Percentiles rank a stretch among this genome's conserved stretches.
phyloP scores from a whole-genome alignment of 2,113 vertebrate genomes.

The Dasypus novemcinctus region DNA sequence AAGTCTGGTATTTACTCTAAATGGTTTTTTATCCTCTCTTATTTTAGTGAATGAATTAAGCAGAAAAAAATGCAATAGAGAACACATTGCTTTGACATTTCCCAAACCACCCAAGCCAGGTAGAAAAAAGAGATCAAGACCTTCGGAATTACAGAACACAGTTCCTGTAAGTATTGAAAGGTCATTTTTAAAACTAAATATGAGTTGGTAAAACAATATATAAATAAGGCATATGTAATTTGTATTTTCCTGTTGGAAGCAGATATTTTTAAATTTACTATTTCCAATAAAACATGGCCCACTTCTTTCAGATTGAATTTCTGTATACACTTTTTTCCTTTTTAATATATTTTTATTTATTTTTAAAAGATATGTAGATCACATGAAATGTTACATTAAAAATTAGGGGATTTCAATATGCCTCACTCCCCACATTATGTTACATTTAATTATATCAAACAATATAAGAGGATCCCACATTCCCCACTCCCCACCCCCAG shows the following conservation, averaged over 20 bases:
- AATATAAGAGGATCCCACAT: no score
- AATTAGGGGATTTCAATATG: no score
- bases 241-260: neutral
- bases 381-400: no score
- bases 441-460: no score
- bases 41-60: constrained; percentile 44
- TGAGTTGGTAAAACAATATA: neutral
- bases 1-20: neutral
- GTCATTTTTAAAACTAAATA: neutral
- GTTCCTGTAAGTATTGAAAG: constrained; percentile 38
- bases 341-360: no score
- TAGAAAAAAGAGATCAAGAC: constrained; percentile 49
- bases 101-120: constrained; percentile 49
- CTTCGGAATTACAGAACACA: constrained; percentile 29
- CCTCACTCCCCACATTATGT: no score
- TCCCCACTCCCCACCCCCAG: no score
- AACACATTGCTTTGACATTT: constrained; percentile 58
- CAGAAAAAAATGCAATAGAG: neutral
- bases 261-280: constrained; percentile 10
- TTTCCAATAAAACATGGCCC: neutral
- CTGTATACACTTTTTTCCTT: neutral
- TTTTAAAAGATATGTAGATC: no score
- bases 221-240: neutral
- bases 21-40: neutral
- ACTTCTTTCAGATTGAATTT: neutral